Conservation (phyloP, 2,888 invertebrate genomes). For the Pristionchus mayeri region DNA sequence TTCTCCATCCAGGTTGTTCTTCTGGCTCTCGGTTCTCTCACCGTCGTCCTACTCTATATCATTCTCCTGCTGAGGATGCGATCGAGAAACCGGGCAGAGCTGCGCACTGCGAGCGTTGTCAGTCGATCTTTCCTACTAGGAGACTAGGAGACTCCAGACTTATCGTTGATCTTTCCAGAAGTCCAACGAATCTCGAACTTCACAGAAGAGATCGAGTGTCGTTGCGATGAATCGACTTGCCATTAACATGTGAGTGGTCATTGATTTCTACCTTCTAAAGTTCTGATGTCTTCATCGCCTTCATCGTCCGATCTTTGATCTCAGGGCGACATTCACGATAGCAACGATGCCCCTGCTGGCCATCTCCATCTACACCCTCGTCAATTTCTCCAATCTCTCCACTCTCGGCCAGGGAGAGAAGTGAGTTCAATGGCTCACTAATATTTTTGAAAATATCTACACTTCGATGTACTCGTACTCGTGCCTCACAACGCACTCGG, state of each 20-base stretch:
- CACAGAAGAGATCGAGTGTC: slow-evolving; percentile 51
- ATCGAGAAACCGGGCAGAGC: neutral
- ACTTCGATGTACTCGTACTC: too few species aligned
- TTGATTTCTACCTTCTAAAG: neutral
- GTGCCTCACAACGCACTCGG: too few species aligned
- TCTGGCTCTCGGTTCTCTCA: slow-evolving; percentile 62
- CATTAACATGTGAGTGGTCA: slow-evolving; percentile 60
- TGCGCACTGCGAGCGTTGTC: neutral
- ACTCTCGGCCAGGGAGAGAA: slow-evolving; percentile 57
- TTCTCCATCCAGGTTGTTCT: slow-evolving; percentile 55
- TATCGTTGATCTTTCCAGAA: slow-evolving; percentile 29
- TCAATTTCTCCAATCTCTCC: slow-evolving; percentile 59
- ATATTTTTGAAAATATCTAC: too few species aligned
- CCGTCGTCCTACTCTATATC: slow-evolving; percentile 65
- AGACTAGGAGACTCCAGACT: too few species aligned
- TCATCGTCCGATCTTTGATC: slow-evolving; percentile 27
- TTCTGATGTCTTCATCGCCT: too few species aligned
- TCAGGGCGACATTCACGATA: slow-evolving; percentile 60
- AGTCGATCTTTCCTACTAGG: neutral
- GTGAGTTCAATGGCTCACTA: neutral
- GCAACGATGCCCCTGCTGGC: slow-evolving; percentile 67
- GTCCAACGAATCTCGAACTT: slow-evolving; percentile 17
- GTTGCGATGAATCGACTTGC: slow-evolving; percentile 68
- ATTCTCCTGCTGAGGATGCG: slow-evolving; percentile 62
- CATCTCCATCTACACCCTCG: slow-evolving; percentile 67